phyloP scores from a whole-genome alignment of 2,113 vertebrate genomes.

The Percopsis transmontana region DNA sequence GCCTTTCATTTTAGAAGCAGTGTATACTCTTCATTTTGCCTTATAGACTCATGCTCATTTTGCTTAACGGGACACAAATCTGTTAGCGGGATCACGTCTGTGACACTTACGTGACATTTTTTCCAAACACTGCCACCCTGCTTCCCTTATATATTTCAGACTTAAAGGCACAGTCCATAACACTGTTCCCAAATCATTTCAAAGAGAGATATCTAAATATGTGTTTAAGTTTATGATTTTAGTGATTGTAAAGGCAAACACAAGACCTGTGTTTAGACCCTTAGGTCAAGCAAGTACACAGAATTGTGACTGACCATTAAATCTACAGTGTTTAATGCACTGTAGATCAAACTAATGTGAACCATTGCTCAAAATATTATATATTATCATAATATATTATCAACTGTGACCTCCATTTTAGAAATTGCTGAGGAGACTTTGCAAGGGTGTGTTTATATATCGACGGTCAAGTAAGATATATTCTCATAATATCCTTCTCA shows the following conservation, averaged over 20 bases:
- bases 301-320: too few species aligned
- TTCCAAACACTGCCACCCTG: background rate
- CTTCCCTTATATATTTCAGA: slow-evolving; percentile 34
- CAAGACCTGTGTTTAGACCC: too few species aligned
- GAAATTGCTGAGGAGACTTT: background rate
- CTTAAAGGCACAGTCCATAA: slow-evolving; percentile 51
- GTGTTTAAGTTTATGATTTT: background rate
- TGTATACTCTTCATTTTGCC: too few species aligned
- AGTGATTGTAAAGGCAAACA: too few species aligned
- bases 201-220: background rate
- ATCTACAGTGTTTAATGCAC: too few species aligned
- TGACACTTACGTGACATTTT: background rate
- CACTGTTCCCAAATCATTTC: background rate
- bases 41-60: too few species aligned
- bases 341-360: too few species aligned
- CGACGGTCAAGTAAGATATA: background rate
- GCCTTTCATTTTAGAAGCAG: background rate
- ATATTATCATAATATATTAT: background rate
- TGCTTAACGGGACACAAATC: slow-evolving; percentile 15
- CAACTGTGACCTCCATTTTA: background rate
- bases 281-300: too few species aligned
- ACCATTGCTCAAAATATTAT: too few species aligned
- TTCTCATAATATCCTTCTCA: background rate
- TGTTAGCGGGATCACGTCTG: background rate
- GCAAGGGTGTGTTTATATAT: background rate